Evolutionary conservation across 2,113 vertebrate genomes (phyloP).

Genomic region (Bos javanicus): DNA sequence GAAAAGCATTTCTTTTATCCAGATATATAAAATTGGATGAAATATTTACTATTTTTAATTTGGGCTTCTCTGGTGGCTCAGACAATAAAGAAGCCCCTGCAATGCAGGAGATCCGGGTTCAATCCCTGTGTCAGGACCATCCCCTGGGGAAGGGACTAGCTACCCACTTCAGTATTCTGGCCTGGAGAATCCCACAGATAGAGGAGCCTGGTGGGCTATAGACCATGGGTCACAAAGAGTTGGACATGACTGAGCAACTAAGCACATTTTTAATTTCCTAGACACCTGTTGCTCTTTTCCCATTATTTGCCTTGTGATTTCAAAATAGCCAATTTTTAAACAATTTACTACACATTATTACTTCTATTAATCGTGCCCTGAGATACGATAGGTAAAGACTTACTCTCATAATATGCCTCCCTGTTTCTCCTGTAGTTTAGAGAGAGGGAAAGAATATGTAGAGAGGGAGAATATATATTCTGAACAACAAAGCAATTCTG

Average conservation of each 20-base stretch:
- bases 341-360: neutral
- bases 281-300: neutral
- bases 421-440: neutral
- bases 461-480: neutral
- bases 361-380: neutral
- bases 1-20: neutral
- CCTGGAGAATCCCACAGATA: neutral
- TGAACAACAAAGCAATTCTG: neutral
- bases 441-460: neutral
- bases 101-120: neutral
- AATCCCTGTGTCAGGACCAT: neutral
- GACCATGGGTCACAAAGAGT: neutral
- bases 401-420: neutral
- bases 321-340: neutral
- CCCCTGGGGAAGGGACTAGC: neutral
- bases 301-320: neutral
- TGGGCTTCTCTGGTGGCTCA: neutral
- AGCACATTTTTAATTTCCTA: neutral
- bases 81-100: neutral
- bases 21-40: neutral
- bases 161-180: neutral
- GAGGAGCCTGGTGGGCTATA: neutral
- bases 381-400: neutral
- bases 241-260: neutral
- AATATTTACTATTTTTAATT: neutral